phyloP scores from a whole-genome alignment of 2,113 vertebrate genomes.

The Glareola pratincola region DNA sequence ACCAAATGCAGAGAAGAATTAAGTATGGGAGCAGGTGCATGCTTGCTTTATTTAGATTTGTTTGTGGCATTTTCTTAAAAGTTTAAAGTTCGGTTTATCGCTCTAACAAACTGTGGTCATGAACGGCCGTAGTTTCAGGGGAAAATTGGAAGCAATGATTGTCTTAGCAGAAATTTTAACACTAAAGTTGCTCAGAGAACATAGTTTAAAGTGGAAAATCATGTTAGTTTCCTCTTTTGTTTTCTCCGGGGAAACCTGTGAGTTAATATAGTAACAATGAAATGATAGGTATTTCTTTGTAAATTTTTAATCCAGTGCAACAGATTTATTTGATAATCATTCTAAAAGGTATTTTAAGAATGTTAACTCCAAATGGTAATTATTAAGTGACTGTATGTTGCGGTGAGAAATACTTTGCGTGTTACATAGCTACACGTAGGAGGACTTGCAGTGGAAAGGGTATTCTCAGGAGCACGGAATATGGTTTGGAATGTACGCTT shows the following conservation, averaged over 20 bases:
- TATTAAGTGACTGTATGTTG: background rate
- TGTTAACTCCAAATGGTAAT: background rate
- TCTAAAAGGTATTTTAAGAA: constrained; percentile 11
- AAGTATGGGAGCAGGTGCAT: constrained; percentile 51
- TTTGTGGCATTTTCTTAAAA: constrained; percentile 36
- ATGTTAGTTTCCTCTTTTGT: background rate
- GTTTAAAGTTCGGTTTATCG: constrained; percentile 30
- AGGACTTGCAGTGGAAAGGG: background rate
- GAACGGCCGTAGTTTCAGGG: background rate
- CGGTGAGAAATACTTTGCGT: background rate
- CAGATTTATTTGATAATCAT: background rate
- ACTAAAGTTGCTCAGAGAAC: constrained; percentile 11
- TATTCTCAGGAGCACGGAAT: background rate
- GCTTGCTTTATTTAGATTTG: constrained; percentile 33
- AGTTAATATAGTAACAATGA: background rate
- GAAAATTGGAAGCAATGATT: constrained; percentile 17
- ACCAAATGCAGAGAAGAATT: background rate
- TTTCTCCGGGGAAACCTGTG: background rate
- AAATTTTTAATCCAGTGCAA: background rate
- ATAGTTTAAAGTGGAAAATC: constrained; percentile 26
- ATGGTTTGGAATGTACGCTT: background rate
- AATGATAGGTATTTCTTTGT: background rate
- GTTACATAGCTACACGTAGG: background rate
- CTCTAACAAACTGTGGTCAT: constrained; percentile 5
- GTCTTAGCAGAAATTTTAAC: constrained; percentile 37